These are phyloP conservation scores for Willisornis vidua DNA, from an alignment of 2,113 vertebrate genomes.

Conservation along the genomic window DNA sequence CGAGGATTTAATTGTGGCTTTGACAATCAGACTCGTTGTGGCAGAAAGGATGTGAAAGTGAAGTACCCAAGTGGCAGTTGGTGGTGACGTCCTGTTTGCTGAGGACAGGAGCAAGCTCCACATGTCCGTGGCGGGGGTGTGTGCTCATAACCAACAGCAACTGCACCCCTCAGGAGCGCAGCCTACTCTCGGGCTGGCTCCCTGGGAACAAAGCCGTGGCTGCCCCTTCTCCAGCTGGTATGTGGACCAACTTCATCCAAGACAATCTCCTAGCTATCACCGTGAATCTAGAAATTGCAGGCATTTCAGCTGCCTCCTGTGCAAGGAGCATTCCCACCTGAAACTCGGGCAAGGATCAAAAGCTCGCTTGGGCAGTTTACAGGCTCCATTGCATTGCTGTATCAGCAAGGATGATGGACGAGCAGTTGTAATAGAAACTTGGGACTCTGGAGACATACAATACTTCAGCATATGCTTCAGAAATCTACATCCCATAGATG, in stretches of 20 bases:
- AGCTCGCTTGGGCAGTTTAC: neutral
- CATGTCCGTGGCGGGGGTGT: fast-evolving
- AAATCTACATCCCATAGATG: neutral
- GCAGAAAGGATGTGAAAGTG: constrained; percentile 58
- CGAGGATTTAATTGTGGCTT: neutral
- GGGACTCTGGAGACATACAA: neutral
- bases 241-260: neutral
- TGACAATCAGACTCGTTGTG: neutral
- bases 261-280: neutral
- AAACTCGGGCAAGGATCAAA: neutral
- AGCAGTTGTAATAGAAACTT: neutral
- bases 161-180: neutral
- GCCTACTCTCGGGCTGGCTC: neutral
- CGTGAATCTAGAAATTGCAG: fast-evolving
- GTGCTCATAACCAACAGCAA: neutral
- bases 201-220: neutral
- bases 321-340: neutral
- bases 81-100: constrained; percentile 35
- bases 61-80: neutral
- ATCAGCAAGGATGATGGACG: neutral
- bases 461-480: neutral
- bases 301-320: neutral
- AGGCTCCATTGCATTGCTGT: neutral
- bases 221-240: neutral
- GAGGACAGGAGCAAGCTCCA: neutral